Percentiles rank a stretch among this genome's conserved stretches.
Conservation (phyloP, 2,113 vertebrate genomes). For the Psephotus haematonotus region DNA sequence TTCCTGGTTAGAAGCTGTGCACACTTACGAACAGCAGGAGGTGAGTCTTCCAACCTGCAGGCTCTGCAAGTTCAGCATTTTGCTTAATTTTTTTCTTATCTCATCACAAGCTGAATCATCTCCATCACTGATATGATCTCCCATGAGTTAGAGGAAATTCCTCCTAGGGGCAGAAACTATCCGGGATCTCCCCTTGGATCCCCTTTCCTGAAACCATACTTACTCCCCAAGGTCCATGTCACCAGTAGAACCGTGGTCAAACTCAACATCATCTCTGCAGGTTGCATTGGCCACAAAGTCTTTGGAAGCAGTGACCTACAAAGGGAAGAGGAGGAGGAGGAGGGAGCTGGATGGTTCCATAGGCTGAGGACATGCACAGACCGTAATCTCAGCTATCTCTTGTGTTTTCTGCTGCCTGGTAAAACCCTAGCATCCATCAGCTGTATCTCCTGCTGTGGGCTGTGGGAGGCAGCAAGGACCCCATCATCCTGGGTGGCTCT, state of each 20-base stretch:
- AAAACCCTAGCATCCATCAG: neutral
- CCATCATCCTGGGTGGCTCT: neutral
- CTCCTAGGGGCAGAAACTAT: neutral
- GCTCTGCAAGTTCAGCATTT: neutral
- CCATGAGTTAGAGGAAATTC: neutral
- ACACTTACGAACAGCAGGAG: neutral
- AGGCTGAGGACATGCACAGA: neutral
- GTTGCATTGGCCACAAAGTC: neutral
- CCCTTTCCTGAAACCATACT: neutral
- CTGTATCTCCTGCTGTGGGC: fast-evolving
- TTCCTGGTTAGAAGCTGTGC: neutral
- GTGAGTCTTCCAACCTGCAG: neutral
- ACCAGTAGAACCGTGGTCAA: neutral
- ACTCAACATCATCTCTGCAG: neutral
- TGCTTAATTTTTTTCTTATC: neutral
- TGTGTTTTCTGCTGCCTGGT: neutral
- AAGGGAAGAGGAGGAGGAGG: neutral
- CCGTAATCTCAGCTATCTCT: neutral
- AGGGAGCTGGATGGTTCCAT: neutral
- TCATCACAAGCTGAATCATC: neutral
- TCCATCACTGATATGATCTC: neutral
- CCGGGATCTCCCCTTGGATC: neutral
- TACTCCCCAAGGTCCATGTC: neutral
- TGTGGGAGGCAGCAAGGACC: neutral
- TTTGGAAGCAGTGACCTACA: neutral